A percentile compares a stretch with the other conserved stretches of the same genome.
These are phyloP conservation scores for Chromis chromis DNA, from an alignment of 2,797 vertebrate genomes.

Conservation along the genomic window DNA sequence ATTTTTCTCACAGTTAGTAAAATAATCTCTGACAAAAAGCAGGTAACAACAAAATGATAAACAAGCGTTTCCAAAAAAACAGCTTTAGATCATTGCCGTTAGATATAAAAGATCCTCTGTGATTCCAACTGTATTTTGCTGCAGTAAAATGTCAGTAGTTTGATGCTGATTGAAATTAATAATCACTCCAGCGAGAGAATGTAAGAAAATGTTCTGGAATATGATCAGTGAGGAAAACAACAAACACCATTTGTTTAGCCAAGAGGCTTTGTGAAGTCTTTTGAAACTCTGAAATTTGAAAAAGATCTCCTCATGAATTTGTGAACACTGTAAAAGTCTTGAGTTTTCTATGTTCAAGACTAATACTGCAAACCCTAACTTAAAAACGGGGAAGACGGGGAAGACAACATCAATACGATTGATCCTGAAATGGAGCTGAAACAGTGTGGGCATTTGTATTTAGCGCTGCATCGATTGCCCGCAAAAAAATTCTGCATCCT, in stretches of 20 bases:
- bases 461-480: slow-evolving; percentile 43
- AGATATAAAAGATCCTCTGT: slow-evolving; percentile 2
- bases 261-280: slow-evolving; percentile 3
- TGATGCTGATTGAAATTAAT: slow-evolving; percentile 31
- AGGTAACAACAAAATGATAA: neutral
- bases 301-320: slow-evolving; percentile 7
- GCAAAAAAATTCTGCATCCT: slow-evolving; percentile 19
- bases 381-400: slow-evolving; percentile 26
- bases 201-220: slow-evolving; percentile 1
- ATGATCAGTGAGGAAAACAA: slow-evolving; percentile 16
- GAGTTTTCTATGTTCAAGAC: neutral
- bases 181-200: slow-evolving; percentile 5
- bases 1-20: slow-evolving; percentile 17
- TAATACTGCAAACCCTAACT: slow-evolving; percentile 18
- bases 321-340: slow-evolving; percentile 1
- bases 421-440: slow-evolving; percentile 48
- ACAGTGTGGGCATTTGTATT: slow-evolving; percentile 43
- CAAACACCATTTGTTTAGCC: slow-evolving; percentile 6
- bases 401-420: slow-evolving; percentile 42
- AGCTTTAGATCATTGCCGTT: neutral
- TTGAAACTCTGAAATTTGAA: neutral
- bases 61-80: neutral
- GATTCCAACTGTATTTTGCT: neutral
- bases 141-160: neutral
- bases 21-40: slow-evolving; percentile 15